phyloP scores from a whole-genome alignment of 1,140 invertebrate genomes.

The Bombus cullumanus region DNA sequence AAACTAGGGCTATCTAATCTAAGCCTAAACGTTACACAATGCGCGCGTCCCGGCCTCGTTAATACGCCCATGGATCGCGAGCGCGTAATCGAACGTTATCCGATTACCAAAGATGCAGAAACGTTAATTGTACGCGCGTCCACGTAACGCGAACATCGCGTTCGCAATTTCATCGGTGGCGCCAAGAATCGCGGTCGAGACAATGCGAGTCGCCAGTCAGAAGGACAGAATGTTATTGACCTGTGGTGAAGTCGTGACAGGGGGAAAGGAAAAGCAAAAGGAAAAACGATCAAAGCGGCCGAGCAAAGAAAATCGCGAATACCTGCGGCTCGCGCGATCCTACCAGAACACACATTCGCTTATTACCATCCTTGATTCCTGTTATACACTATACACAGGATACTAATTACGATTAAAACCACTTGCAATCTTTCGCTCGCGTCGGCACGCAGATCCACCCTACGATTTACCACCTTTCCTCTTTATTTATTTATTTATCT shows the following conservation, averaged over 20 bases:
- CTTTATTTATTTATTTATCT: not conserved
- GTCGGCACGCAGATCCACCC: not conserved
- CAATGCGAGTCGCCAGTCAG: conserved; percentile 24
- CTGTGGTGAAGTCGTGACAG: not conserved
- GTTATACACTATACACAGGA: not conserved
- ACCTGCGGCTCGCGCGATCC: not conserved
- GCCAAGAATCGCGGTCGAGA: not conserved
- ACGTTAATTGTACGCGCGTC: not conserved
- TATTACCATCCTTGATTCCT: conserved; percentile 42
- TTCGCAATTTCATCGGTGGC: not conserved
- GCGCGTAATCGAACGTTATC: not conserved
- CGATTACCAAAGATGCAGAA: conserved; percentile 1
- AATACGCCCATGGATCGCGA: not conserved
- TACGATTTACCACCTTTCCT: not conserved
- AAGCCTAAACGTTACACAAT: not conserved
- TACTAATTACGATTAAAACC: conserved; percentile 44
- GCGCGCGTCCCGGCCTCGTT: too few relatives aligned
- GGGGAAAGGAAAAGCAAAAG: conserved; percentile 49
- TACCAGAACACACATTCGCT: not conserved
- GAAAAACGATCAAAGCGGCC: not conserved
- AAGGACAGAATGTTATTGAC: conserved; percentile 40
- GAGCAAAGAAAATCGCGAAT: conserved; percentile 34
- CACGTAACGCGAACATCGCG: not conserved
- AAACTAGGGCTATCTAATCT: not conserved
- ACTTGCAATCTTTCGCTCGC: not conserved